These are phyloP conservation scores for Agriopis leucophaearia DNA, from an alignment of 2,888 invertebrate genomes.

Conservation along the genomic window DNA sequence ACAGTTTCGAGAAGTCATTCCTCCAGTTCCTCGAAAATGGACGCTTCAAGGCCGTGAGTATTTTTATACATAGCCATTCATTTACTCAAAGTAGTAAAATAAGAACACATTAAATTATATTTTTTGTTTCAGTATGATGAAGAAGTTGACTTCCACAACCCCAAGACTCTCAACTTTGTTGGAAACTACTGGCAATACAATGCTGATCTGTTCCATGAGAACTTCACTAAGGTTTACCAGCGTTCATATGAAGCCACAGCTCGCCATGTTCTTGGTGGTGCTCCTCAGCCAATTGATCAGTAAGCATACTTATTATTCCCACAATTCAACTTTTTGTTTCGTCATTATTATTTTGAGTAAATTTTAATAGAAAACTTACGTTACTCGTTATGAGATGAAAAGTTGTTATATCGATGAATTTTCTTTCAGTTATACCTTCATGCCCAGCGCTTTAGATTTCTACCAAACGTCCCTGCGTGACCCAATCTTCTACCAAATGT, in stretches of 20 bases:
- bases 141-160: conserved; percentile 66
- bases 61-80: not conserved
- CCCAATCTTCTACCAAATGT: conserved; percentile 90
- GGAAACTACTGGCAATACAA: conserved; percentile 87
- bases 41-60: conserved; percentile 86
- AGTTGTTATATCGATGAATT: conserved; percentile 1
- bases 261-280: conserved; percentile 73
- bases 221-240: conserved; percentile 63
- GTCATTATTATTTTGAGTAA: too few relatives aligned
- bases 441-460: conserved; percentile 88
- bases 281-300: conserved; percentile 61
- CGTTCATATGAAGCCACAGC: conserved; percentile 88
- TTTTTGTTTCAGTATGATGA: conserved; percentile 65
- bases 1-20: conserved; percentile 85
- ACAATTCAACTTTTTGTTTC: too few relatives aligned
- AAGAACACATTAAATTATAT: not conserved
- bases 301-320: conserved; percentile 46
- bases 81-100: not conserved
- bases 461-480: conserved; percentile 89
- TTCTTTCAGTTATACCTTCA: conserved; percentile 67
- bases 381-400: not conserved
- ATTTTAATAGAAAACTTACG: too few relatives aligned
- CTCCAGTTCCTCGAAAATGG: conserved; percentile 83
- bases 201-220: conserved; percentile 74
- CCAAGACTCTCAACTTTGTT: conserved; percentile 83